Percentiles rank a stretch among this genome's conserved stretches.
Evolutionary conservation across 1,140 invertebrate genomes (phyloP).

Genomic region (Atopsyche davidsoni): DNA sequence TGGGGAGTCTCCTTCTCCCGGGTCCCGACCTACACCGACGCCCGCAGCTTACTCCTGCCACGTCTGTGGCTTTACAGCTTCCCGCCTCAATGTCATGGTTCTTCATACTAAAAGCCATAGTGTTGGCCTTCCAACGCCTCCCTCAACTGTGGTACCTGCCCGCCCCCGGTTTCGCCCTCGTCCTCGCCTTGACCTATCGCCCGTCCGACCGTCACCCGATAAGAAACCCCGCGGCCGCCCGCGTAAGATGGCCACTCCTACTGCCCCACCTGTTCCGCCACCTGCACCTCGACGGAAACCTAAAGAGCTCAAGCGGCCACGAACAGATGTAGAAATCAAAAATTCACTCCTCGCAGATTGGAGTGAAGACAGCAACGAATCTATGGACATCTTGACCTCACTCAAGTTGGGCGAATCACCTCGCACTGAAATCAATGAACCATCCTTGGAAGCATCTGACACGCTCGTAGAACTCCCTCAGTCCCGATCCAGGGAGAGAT

Average conservation of each 20-base stretch:
- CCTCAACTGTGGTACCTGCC: too few relatives aligned
- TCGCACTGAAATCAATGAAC: too few relatives aligned
- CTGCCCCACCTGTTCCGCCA: background rate
- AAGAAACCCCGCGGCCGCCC: constrained; percentile 32
- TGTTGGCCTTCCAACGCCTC: constrained; percentile 42
- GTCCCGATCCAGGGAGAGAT: constrained; percentile 18
- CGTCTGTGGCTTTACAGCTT: constrained; percentile 57
- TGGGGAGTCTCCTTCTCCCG: background rate
- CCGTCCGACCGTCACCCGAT: constrained; percentile 24
- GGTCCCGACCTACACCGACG: constrained; percentile 21
- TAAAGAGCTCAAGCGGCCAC: constrained; percentile 37
- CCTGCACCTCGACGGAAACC: too few relatives aligned
- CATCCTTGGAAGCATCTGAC: constrained; percentile 33
- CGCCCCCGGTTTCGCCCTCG: too few relatives aligned
- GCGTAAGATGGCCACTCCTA: background rate
- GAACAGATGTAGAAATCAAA: constrained; percentile 47
- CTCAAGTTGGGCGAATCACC: constrained; percentile 33
- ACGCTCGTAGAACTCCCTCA: constrained; percentile 46
- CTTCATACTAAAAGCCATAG: constrained; percentile 60
- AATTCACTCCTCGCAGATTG: constrained; percentile 47
- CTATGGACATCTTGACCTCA: constrained; percentile 31
- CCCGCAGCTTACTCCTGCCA: constrained; percentile 55
- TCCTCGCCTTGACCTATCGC: background rate
- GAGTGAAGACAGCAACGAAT: constrained; percentile 42
- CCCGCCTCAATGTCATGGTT: constrained; percentile 62